phyloP scores from a whole-genome alignment of 2,797 vertebrate genomes.

The Gastrophryne carolinensis region DNA sequence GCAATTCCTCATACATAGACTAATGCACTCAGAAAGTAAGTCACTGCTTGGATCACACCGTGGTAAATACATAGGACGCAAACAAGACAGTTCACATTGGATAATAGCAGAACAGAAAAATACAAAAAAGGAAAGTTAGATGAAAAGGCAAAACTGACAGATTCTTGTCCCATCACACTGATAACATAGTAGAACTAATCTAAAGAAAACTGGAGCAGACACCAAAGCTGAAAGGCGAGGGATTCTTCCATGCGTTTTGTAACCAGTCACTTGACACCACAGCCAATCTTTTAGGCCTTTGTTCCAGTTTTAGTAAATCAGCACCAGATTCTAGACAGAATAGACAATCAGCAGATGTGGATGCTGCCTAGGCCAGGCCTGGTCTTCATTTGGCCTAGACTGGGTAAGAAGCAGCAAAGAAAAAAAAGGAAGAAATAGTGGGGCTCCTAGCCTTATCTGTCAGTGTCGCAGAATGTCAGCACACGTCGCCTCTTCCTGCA shows the following conservation, averaged over 20 bases:
- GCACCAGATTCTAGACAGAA: background rate
- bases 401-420: background rate
- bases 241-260: too few relatives aligned
- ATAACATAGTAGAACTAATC: background rate
- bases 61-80: background rate
- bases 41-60: background rate
- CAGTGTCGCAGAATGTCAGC: slow-evolving; percentile 7
- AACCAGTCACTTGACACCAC: too few relatives aligned
- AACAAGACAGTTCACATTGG: background rate
- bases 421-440: background rate
- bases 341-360: background rate
- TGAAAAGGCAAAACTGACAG: background rate
- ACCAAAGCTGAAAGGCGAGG: too few relatives aligned
- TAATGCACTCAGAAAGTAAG: background rate
- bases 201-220: background rate
- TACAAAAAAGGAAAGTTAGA: background rate
- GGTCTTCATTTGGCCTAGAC: background rate
- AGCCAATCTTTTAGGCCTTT: too few relatives aligned
- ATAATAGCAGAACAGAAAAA: background rate
- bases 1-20: background rate
- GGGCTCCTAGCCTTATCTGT: background rate
- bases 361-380: background rate
- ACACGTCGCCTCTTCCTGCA: slow-evolving; percentile 10
- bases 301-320: background rate
- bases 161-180: background rate